Conservation (phyloP, 1,140 invertebrate species). For the Wasmannia auropunctata region DNA sequence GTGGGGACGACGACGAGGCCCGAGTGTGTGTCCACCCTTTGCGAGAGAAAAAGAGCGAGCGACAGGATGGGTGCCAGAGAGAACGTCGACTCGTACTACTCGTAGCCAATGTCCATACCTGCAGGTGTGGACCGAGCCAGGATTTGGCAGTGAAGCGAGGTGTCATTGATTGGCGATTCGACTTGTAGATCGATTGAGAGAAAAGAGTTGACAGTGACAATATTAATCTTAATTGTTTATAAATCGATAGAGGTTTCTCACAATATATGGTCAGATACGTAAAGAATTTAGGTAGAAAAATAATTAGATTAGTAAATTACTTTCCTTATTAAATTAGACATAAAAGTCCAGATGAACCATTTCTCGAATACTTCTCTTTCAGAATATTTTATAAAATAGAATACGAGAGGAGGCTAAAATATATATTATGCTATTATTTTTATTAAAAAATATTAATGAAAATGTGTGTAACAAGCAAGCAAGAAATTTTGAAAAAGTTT, state of each 20-base stretch:
- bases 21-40: constrained; percentile 74
- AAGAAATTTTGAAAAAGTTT: neutral
- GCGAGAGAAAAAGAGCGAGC: constrained; percentile 50
- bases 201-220: neutral
- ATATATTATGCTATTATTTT: neutral
- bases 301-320: neutral
- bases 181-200: neutral
- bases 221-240: neutral
- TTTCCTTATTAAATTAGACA: neutral
- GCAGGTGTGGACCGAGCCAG: constrained; percentile 32
- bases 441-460: neutral
- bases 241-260: neutral
- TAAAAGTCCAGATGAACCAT: neutral
- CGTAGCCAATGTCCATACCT: constrained; percentile 69
- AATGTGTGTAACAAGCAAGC: neutral
- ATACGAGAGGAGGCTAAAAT: neutral
- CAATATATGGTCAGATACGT: neutral
- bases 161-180: constrained; percentile 33
- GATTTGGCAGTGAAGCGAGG: constrained; percentile 27
- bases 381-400: neutral
- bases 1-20: constrained; percentile 70
- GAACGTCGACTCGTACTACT: constrained; percentile 60
- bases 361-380: neutral
- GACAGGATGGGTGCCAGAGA: constrained; percentile 8
- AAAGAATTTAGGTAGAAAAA: neutral